Conservation (phyloP, 2,888 invertebrate species). For the Drosophila trichaetosa region DNA sequence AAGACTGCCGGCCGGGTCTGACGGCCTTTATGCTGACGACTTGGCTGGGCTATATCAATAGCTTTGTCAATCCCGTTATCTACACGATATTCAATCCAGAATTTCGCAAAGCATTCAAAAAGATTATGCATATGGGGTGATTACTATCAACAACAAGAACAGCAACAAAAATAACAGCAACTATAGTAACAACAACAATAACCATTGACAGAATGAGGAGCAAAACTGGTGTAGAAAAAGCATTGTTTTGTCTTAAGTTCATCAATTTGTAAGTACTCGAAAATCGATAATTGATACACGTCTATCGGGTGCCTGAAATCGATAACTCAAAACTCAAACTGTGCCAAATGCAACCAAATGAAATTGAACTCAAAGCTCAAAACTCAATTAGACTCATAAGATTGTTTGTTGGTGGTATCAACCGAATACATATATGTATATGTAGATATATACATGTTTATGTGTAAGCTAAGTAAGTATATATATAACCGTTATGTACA, state of each 20-base stretch:
- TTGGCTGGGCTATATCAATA: conserved; percentile 99
- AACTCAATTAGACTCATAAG: conserved; percentile 63
- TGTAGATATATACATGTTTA: conserved; percentile 1
- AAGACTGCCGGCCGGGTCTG: conserved; percentile 92
- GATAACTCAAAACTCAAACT: conserved; percentile 48
- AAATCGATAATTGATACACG: conserved; percentile 10
- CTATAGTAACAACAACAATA: conserved; percentile 3
- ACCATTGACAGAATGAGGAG: background rate
- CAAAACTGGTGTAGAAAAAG: background rate
- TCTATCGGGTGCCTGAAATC: conserved; percentile 14
- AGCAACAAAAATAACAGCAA: conserved; percentile 5
- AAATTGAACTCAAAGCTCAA: conserved; percentile 63
- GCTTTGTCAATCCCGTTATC: conserved; percentile 96
- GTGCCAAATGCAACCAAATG: conserved; percentile 60
- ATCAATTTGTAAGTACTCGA: conserved; percentile 32
- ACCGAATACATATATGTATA: conserved; percentile 11
- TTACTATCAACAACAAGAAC: conserved; percentile 57
- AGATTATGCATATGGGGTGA: conserved; percentile 91
- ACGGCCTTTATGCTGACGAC: conserved; percentile 97
- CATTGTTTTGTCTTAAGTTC: conserved; percentile 8
- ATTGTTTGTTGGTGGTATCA: conserved; percentile 51
- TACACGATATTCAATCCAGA: conserved; percentile 98
- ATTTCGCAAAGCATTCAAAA: conserved; percentile 98
- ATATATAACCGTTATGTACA: conserved; percentile 25
- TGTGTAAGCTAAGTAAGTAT: conserved; percentile 5